phyloP scores from a whole-genome alignment of 2,113 vertebrate species.

The Coptodon rendalli region DNA sequence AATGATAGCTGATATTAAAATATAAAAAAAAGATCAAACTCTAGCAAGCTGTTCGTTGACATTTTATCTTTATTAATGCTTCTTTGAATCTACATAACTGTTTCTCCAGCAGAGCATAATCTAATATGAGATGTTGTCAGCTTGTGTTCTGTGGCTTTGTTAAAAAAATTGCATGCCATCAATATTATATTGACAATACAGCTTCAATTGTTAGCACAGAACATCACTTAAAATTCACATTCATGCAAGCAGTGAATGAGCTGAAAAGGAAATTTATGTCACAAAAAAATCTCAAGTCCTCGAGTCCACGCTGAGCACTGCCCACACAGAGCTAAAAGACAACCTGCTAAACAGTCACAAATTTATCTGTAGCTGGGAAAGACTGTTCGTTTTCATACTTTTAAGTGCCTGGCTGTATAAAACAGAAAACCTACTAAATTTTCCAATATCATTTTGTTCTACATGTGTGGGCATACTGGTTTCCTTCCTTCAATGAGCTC shows the following conservation, averaged over 20 bases:
- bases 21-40: constrained; percentile 11
- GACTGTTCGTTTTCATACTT: not conserved
- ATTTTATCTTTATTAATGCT: constrained; percentile 11
- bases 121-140: constrained; percentile 5
- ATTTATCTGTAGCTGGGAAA: not conserved
- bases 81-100: not conserved
- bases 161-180: not conserved
- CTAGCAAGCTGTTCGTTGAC: constrained; percentile 8
- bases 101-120: not conserved
- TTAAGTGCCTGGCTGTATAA: not conserved
- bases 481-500: not conserved
- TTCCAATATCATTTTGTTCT: not conserved
- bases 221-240: not conserved
- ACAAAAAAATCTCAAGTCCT: not conserved
- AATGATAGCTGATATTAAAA: not conserved
- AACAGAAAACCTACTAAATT: not conserved
- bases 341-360: not conserved
- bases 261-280: not conserved
- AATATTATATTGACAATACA: not conserved
- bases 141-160: not conserved
- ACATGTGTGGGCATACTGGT: not conserved
- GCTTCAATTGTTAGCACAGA: not conserved
- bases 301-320: not conserved
- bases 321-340: not conserved
- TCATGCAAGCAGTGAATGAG: not conserved